Evolutionary conservation across 2,888 invertebrate genomes (phyloP), one percentile per base, ranked within the genome.

Genomic region (Eilema caniola): DNA sequence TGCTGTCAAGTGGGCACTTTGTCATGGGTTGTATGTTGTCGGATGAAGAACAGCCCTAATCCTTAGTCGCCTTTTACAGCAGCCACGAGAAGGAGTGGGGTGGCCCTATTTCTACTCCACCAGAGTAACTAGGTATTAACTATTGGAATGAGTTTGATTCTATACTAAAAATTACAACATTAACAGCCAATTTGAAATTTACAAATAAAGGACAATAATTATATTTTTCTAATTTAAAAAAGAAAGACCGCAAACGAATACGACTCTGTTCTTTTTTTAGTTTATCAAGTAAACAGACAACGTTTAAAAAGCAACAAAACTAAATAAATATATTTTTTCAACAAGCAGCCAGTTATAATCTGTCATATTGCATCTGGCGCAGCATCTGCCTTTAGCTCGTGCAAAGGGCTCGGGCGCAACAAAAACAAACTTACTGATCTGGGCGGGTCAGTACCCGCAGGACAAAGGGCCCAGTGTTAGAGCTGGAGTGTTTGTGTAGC

Each of bases 401-500:
- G 77, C 71, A 68, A 65, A 80, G 80, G 82, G 79, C 77, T 60
- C 74, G 64, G 63, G 73, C 72, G 72, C 76, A 80, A 83, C 86
- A 89, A 90, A 90, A 92, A 89, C 86, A 88, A 88, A 86, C 78
- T 79, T 80, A 85, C 84, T 83, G 79, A 81, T 47, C 72, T 73
- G 74, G 75, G 70, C 83, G 85, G 92, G 92, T 93, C 92, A 92
- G 86, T 87, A 90, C 78, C 89, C 92, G 86, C 23, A 63, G 80
- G 65, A 91, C 82, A 91, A 90, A 86, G 89, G 75, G 72, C 73
- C 33, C 85, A 71, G 85, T 90, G 89, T 90, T 79, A 65, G 28
- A 70, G 61, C 72, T 75, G 71, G 37, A 61, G 66, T 65, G 65
- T 61, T 69, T 16, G n/a, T 65, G 60, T 37, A 59, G 60, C 56